A percentile compares a stretch with the other conserved stretches of the same genome.
These are phyloP conservation scores for Choloepus didactylus DNA, from an alignment of 2,797 vertebrate species.

Conservation along the genomic window DNA sequence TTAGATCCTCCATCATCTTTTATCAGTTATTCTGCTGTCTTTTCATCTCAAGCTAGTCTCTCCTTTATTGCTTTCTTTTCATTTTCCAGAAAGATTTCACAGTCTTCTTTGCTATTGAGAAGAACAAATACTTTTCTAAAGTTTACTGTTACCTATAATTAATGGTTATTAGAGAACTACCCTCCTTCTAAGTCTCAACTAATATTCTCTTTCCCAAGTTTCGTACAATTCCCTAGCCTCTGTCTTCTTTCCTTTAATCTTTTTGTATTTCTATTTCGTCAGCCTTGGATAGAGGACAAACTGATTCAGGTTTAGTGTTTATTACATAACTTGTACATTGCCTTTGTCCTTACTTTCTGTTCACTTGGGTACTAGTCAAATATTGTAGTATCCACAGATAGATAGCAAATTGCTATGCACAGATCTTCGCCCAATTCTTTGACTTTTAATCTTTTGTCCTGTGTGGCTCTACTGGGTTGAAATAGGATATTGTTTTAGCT, in stretches of 20 bases:
- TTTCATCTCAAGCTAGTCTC: background rate
- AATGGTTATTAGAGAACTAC: background rate
- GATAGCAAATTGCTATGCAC: background rate
- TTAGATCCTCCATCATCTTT: background rate
- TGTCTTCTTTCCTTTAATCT: conserved; percentile 1
- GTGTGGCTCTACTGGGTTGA: background rate
- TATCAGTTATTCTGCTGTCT: background rate
- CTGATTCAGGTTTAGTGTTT: background rate
- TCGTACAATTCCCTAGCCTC: background rate
- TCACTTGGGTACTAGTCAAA: background rate
- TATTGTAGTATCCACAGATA: background rate
- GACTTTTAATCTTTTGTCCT: background rate
- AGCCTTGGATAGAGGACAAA: background rate
- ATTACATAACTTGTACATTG: background rate
- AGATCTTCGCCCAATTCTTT: background rate
- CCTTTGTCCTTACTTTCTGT: background rate
- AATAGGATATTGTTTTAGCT: background rate
- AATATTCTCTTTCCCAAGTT: background rate
- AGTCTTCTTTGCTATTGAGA: background rate
- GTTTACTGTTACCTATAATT: background rate
- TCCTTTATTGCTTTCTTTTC: background rate
- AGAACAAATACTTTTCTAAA: background rate
- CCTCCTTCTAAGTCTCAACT: background rate
- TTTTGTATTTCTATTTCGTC: background rate
- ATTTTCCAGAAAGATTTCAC: background rate